These are phyloP conservation scores for Petromus typicus DNA, from an alignment of 2,113 vertebrate genomes.

Conservation along the genomic window DNA sequence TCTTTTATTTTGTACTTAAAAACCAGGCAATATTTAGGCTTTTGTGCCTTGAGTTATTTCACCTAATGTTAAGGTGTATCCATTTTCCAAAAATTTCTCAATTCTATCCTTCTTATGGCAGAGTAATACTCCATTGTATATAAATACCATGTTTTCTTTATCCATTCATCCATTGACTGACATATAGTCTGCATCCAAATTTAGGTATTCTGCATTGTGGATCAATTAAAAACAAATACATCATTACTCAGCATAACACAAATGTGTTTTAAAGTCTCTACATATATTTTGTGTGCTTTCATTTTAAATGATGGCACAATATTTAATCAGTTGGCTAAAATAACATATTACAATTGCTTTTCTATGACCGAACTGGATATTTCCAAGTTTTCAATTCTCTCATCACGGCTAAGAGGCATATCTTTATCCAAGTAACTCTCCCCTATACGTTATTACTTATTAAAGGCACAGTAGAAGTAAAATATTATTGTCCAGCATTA, in stretches of 20 bases:
- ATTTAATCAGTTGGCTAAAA: constrained; percentile 1
- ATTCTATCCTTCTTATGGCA: background rate
- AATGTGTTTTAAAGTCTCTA: constrained; percentile 1
- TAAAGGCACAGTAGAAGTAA: background rate
- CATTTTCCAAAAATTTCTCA: background rate
- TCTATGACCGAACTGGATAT: background rate
- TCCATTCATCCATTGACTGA: background rate
- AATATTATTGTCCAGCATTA: constrained; percentile 18
- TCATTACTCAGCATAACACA: background rate
- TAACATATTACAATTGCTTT: background rate
- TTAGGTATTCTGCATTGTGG: background rate
- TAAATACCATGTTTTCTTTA: background rate
- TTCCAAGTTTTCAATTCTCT: background rate
- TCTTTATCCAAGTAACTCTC: constrained; percentile 45
- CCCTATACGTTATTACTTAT: background rate
- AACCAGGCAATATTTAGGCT: background rate
- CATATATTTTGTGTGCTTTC: background rate
- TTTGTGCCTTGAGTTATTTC: background rate
- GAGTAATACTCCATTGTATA: background rate
- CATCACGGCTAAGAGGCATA: background rate
- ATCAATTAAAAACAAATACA: background rate
- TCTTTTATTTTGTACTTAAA: background rate
- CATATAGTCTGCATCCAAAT: background rate
- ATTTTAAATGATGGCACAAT: constrained; percentile 7
- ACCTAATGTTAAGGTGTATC: background rate